A percentile compares a stretch with the other conserved stretches of the same genome.
These are phyloP conservation scores for Cricetomys ansorgei DNA, from an alignment of 2,113 vertebrate genomes.

Conservation along the genomic window DNA sequence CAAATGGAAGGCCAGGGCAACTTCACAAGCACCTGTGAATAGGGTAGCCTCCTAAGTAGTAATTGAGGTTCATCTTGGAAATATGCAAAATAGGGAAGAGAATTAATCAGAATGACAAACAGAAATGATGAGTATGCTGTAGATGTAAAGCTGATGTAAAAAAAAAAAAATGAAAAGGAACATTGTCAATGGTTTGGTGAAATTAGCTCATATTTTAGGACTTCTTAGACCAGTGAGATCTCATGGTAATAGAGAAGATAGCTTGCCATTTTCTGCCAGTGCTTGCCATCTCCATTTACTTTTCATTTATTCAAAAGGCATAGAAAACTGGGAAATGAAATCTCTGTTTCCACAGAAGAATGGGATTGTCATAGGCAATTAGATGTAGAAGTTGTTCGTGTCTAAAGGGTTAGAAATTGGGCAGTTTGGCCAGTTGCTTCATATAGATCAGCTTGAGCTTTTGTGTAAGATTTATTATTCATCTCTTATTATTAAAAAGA, in stretches of 20 bases:
- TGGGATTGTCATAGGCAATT: not conserved
- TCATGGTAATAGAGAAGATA: not conserved
- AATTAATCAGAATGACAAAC: conserved; percentile 65
- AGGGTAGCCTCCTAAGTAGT: conserved; percentile 14
- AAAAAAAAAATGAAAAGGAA: not conserved
- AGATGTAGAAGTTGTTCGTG: not conserved
- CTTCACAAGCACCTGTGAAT: conserved; percentile 60
- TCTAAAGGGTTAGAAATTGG: not conserved
- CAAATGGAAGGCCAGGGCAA: conserved; percentile 41
- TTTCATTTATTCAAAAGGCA: not conserved
- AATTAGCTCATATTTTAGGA: conserved; percentile 29
- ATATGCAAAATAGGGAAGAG: conserved; percentile 23
- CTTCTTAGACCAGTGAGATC: not conserved
- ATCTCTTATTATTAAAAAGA: not conserved
- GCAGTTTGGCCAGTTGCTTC: not conserved
- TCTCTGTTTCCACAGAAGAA: not conserved
- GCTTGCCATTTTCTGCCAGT: not conserved
- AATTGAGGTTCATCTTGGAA: conserved; percentile 62
- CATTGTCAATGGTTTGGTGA: not conserved
- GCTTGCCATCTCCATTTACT: not conserved
- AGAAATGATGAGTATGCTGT: conserved; percentile 24
- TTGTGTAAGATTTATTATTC: not conserved
- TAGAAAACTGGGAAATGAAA: not conserved
- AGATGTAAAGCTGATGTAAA: conserved; percentile 48
- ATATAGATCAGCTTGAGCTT: not conserved